These are phyloP conservation scores for Strix aluco DNA, from an alignment of 2,113 vertebrate species.

Conservation along the genomic window DNA sequence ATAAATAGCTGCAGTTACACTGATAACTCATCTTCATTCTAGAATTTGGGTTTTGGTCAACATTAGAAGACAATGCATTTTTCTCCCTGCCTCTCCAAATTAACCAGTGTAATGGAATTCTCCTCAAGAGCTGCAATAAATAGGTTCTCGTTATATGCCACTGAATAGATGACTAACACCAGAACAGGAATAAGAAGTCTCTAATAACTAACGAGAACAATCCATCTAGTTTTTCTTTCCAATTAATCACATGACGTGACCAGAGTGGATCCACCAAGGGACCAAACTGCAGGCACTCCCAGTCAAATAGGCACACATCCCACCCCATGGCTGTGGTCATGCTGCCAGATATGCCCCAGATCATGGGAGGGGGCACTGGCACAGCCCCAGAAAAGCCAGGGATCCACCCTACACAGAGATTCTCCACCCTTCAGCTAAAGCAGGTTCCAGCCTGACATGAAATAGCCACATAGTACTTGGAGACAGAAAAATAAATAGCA, in stretches of 20 bases:
- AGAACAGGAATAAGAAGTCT: background rate
- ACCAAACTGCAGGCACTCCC: background rate
- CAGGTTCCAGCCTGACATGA: background rate
- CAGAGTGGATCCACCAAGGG: background rate
- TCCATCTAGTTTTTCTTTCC: background rate
- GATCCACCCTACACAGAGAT: background rate
- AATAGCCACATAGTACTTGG: background rate
- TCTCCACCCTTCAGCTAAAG: background rate
- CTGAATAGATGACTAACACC: background rate
- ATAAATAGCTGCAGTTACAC: background rate
- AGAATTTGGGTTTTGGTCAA: background rate
- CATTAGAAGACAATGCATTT: background rate
- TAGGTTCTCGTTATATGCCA: background rate
- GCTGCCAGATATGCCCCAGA: background rate
- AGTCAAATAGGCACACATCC: background rate
- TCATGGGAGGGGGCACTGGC: background rate
- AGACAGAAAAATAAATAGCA: background rate
- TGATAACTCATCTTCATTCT: background rate
- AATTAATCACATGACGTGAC: background rate
- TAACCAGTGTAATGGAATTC: background rate
- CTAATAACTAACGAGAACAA: background rate
- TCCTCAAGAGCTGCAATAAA: background rate
- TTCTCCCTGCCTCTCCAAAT: background rate
- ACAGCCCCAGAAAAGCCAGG: background rate
- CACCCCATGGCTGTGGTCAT: background rate